Percentiles rank a stretch among this genome's conserved stretches.
phyloP scores from a whole-genome alignment of 2,888 invertebrate species.

The Seladonia tumulorum region DNA sequence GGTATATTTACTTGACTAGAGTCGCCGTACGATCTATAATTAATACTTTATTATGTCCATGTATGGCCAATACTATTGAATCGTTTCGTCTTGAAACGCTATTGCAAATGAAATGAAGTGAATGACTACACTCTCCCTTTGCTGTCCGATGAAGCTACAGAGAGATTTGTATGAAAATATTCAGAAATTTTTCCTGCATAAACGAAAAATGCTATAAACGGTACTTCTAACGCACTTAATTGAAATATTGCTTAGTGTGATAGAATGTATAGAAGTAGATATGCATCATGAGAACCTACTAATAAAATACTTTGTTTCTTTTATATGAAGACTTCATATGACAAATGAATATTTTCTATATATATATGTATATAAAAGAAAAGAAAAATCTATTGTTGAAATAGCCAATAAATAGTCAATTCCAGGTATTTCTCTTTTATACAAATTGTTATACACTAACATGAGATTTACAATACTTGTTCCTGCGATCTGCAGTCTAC shows the following conservation, averaged over 20 bases:
- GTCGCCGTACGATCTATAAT: slow-evolving; percentile 80
- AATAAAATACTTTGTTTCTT: slow-evolving; percentile 9
- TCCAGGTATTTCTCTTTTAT: slow-evolving; percentile 33
- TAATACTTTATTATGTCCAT: slow-evolving; percentile 74
- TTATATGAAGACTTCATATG: slow-evolving; percentile 13
- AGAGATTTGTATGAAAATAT: slow-evolving; percentile 6
- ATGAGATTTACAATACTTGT: slow-evolving; percentile 36
- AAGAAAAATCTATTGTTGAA: slow-evolving; percentile 30
- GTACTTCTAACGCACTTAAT: slow-evolving; percentile 27
- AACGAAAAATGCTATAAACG: slow-evolving; percentile 19
- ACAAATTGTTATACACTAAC: slow-evolving; percentile 41
- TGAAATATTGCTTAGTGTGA: slow-evolving; percentile 38
- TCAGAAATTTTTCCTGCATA: slow-evolving; percentile 24
- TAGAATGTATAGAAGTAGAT: slow-evolving; percentile 28
- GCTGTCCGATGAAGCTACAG: slow-evolving; percentile 18
- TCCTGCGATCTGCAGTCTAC: slow-evolving; percentile 43
- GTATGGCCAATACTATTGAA: slow-evolving; percentile 71
- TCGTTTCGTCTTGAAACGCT: slow-evolving; percentile 41
- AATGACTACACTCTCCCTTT: slow-evolving; percentile 41
- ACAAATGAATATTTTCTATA: slow-evolving; percentile 21
- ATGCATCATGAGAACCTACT: slow-evolving; percentile 3
- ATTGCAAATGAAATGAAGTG: slow-evolving; percentile 53
- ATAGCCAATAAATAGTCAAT: slow-evolving; percentile 42
- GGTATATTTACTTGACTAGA: slow-evolving; percentile 83
- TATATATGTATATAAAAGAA: not conserved